Conservation (phyloP, 92 coral and sea anemone genomes). For the Umimayanthus chanpuru region DNA sequence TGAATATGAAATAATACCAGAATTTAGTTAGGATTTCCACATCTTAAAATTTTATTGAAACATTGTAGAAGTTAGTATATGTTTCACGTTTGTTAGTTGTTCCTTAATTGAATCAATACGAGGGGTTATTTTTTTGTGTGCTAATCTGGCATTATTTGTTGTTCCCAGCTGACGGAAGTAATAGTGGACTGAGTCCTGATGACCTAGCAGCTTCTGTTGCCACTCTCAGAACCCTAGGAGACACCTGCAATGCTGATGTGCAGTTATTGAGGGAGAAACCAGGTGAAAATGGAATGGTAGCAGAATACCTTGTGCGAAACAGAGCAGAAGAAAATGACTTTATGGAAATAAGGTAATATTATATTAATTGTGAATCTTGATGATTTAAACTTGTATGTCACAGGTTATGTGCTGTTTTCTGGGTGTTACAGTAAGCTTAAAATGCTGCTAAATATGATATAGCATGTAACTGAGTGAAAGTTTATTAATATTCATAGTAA, state of each 20-base stretch:
- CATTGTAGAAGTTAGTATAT: too few species aligned
- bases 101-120: too few species aligned
- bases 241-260: conserved; percentile 80
- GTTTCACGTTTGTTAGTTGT: too few species aligned
- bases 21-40: too few species aligned
- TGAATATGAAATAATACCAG: too few species aligned
- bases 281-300: conserved; percentile 83
- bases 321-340: conserved; percentile 91
- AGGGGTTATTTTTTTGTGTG: not conserved
- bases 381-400: not conserved
- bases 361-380: not conserved
- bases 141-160: too few species aligned
- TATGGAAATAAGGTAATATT: conserved; percentile 91
- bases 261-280: conserved; percentile 82
- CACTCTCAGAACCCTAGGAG: conserved; percentile 73
- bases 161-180: conserved; percentile 66
- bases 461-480: too few species aligned
- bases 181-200: conserved; percentile 80
- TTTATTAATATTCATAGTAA: too few species aligned
- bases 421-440: too few species aligned
- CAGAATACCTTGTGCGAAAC: conserved; percentile 86
- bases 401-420: too few species aligned
- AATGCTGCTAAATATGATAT: too few species aligned
- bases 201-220: conserved; percentile 91
- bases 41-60: too few species aligned